A percentile compares a stretch with the other conserved stretches of the same genome.
Evolutionary conservation across 1,140 invertebrate species (phyloP).

Genomic region (Solenopsis invicta): DNA sequence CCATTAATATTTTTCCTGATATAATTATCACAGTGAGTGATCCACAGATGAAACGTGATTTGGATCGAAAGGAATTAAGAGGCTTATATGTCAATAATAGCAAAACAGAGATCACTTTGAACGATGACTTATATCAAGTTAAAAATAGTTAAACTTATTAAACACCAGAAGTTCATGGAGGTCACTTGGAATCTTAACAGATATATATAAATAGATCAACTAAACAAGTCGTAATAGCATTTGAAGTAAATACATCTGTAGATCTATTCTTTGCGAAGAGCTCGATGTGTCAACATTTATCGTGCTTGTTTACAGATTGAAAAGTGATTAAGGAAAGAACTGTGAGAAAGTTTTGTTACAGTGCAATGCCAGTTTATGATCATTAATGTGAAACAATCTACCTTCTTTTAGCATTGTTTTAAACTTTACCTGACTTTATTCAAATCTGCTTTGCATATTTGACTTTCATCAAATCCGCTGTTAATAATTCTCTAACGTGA

Average conservation of each 20-base stretch:
- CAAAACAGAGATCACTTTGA: slow-evolving; percentile 22
- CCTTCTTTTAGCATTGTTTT: background rate
- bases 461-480: background rate
- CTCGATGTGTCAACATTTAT: background rate
- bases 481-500: background rate
- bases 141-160: slow-evolving; percentile 28
- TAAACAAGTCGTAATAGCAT: slow-evolving; percentile 14
- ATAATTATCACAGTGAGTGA: slow-evolving; percentile 8
- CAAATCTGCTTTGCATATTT: too few relatives aligned
- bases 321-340: background rate
- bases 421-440: too few relatives aligned
- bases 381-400: background rate
- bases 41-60: background rate
- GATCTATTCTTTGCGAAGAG: slow-evolving; percentile 21
- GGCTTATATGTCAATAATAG: slow-evolving; percentile 44
- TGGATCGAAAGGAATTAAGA: slow-evolving; percentile 6
- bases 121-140: slow-evolving; percentile 5
- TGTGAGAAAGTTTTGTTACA: background rate
- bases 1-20: background rate
- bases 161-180: slow-evolving; percentile 36
- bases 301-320: slow-evolving; percentile 8
- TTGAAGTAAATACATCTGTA: background rate
- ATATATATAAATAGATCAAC: background rate
- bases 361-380: background rate
- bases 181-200: slow-evolving; percentile 6